Percentiles rank a stretch among this genome's conserved stretches.
These are phyloP conservation scores for Lycopodina hypogea DNA, from an alignment of 37 sponge, comb jelly and placozoan species.

Conservation along the genomic window DNA sequence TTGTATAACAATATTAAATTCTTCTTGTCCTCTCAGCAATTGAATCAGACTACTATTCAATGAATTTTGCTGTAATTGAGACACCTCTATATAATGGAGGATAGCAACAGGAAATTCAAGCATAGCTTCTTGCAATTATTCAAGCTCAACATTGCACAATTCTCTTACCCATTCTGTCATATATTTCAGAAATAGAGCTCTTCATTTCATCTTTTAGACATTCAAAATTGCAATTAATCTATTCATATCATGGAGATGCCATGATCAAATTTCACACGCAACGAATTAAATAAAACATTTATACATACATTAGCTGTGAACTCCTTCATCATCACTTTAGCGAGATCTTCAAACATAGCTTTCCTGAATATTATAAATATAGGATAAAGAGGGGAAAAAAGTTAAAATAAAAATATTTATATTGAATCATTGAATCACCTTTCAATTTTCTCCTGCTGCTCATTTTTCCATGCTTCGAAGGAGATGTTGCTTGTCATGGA, in stretches of 20 bases:
- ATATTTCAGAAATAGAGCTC: neutral
- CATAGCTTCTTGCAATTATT: too few relatives aligned
- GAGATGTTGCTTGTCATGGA: conserved; percentile 12
- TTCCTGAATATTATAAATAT: neutral
- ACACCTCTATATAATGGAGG: too few relatives aligned
- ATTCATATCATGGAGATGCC: neutral
- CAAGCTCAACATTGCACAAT: too few relatives aligned
- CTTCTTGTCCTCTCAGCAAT: too few relatives aligned
- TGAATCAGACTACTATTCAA: too few relatives aligned
- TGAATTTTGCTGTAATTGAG: too few relatives aligned
- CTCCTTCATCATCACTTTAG: neutral
- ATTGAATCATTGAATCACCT: conserved; percentile 5
- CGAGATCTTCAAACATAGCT: too few relatives aligned
- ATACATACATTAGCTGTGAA: neutral
- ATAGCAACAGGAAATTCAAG: too few relatives aligned
- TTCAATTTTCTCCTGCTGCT: conserved; percentile 28
- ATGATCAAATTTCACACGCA: neutral
- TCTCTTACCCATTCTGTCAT: neutral
- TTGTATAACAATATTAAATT: too few relatives aligned
- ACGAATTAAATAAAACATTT: too few relatives aligned
- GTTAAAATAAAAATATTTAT: neutral
- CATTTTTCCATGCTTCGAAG: conserved; percentile 25
- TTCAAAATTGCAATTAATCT: neutral
- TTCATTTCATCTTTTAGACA: conserved; percentile 8
- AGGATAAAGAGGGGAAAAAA: neutral